Evolutionary conservation across 1,140 invertebrate genomes (phyloP), one percentile per base, ranked within the genome.

Genomic region (Spodoptera frugiperda): DNA sequence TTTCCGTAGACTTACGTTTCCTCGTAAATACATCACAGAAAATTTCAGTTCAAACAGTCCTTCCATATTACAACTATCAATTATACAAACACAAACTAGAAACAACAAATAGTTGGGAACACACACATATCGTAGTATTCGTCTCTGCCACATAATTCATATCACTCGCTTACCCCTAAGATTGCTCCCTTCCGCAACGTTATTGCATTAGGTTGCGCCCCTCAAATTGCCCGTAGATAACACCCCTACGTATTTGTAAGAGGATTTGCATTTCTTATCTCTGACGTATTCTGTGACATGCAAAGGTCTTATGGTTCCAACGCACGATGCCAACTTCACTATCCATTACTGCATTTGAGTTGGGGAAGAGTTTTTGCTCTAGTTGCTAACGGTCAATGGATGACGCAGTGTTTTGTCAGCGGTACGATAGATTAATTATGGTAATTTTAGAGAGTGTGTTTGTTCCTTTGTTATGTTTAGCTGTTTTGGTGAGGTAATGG

Each of bases 191-290:
- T 80, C 79, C 79, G 71, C 44, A 21, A 15, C 71, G 17, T 77
- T 61, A 70, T 77, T 77, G 61, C 61, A 73, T 61, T 59, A 70
- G 67, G 48, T 49, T 25, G 46, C 14, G 12, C 74, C 48, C 61
- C 61, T 78, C 76, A 81, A 81, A 81, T 81, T 78, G 75, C 46
- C 61, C 80, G 71, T 54, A 76, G 73, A 76, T 78, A 78, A 82
- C 76, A 55, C 75, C 61, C 65, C 55, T 48, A 30, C 44, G 71
- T 49, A 73, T 73, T 73, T 65, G 67, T 73, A 71, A 75, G 76
- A 54, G 30, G 71, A 70, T 78, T 81, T 81, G 59, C 73, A 78
- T 81, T 78, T 76, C 73, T 55, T 76, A 65, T 76, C 61, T 67
- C 12, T 39, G 73, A 67, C 73, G 49, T 44, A 25, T 61, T 19